These are phyloP conservation scores for Heliconius nattereri DNA, from an alignment of 1,140 invertebrate species.

Conservation along the genomic window DNA sequence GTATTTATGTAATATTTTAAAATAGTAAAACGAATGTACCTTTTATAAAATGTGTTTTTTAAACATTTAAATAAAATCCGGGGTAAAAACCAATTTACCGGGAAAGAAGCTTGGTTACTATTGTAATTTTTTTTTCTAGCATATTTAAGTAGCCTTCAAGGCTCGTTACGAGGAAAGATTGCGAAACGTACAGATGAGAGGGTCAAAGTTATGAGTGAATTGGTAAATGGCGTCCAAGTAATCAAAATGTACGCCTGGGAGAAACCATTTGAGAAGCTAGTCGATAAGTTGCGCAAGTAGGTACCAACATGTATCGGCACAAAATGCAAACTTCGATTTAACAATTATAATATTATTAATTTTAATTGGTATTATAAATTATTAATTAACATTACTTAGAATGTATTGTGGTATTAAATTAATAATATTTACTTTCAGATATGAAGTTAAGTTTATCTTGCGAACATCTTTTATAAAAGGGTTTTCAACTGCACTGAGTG, in stretches of 20 bases:
- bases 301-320: slow-evolving; percentile 26
- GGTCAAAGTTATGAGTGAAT: slow-evolving; percentile 91
- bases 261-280: slow-evolving; percentile 87
- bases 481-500: slow-evolving; percentile 84
- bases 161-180: slow-evolving; percentile 84
- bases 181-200: slow-evolving; percentile 89
- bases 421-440: slow-evolving; percentile 27
- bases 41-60: not conserved
- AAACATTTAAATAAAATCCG: too few relatives aligned
- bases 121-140: slow-evolving; percentile 72
- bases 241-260: slow-evolving; percentile 95
- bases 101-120: not conserved
- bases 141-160: slow-evolving; percentile 85
- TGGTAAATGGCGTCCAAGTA: slow-evolving; percentile 88
- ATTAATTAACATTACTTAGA: not conserved
- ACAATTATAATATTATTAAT: not conserved
- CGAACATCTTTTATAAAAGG: slow-evolving; percentile 87
- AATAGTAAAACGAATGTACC: not conserved
- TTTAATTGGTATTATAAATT: too few relatives aligned
- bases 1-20: not conserved
- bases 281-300: slow-evolving; percentile 79
- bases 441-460: slow-evolving; percentile 85
- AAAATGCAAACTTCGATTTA: not conserved
- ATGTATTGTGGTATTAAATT: not conserved
- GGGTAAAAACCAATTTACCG: not conserved